Conservation (phyloP, 2,113 vertebrate species). For the Alaudala cheleensis region DNA sequence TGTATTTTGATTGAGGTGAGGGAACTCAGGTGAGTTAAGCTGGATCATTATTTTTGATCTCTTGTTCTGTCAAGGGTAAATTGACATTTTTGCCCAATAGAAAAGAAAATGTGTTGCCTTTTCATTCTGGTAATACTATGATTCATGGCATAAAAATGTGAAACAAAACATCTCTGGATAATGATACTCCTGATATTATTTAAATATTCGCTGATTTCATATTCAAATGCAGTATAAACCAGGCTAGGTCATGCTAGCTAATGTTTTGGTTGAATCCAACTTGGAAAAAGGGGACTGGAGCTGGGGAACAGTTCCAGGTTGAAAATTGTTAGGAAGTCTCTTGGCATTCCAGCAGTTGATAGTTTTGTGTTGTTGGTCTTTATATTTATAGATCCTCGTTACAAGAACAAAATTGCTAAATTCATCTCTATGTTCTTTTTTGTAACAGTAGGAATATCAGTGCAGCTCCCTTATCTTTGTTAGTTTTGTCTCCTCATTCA, state of each 20-base stretch:
- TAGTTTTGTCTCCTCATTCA: background rate
- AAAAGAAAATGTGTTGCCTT: background rate
- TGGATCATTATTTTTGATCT: background rate
- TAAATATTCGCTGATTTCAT: background rate
- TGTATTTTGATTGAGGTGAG: background rate
- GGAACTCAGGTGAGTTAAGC: background rate
- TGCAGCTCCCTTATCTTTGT: background rate
- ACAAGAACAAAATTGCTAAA: background rate
- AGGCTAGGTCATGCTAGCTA: background rate
- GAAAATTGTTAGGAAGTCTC: background rate
- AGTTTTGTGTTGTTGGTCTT: background rate
- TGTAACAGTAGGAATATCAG: background rate
- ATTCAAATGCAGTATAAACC: background rate
- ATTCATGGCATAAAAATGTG: background rate
- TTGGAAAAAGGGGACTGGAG: background rate
- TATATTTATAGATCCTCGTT: background rate
- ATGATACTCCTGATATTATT: background rate
- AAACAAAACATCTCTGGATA: background rate
- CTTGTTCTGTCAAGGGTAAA: background rate
- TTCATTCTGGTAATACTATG: background rate
- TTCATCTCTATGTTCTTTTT: background rate
- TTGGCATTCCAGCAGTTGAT: background rate
- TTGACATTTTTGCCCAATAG: background rate
- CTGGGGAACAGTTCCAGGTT: background rate
- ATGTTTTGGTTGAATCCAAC: background rate